These are phyloP conservation scores for Acrocephalus scirpaceus DNA, from an alignment of 2,797 vertebrate species.

Conservation along the genomic window DNA sequence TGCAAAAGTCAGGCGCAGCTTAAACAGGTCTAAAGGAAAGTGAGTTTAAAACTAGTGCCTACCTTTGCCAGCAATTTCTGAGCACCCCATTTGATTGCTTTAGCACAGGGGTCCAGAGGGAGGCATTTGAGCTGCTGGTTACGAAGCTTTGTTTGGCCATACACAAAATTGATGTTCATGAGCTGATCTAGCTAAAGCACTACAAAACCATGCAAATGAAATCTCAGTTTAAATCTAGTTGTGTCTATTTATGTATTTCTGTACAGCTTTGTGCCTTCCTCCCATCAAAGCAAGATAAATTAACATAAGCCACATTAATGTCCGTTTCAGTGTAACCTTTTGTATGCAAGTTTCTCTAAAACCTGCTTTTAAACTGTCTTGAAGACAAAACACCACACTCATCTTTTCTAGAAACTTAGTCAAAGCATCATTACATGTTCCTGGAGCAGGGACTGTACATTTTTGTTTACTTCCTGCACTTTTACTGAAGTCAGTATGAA, in stretches of 20 bases:
- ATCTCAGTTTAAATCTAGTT: not conserved
- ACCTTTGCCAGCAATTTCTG: not conserved
- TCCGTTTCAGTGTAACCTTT: not conserved
- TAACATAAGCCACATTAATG: not conserved
- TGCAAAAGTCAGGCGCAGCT: not conserved
- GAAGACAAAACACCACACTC: not conserved
- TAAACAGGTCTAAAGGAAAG: not conserved
- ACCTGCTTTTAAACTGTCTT: not conserved
- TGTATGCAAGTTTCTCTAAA: not conserved
- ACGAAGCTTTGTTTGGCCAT: not conserved
- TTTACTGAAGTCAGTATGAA: not conserved
- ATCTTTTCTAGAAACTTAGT: not conserved
- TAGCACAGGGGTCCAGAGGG: rapidly evolving
- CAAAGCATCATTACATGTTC: not conserved
- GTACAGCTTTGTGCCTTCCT: not conserved
- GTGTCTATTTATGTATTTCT: not conserved
- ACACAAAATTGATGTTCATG: not conserved
- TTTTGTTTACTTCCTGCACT: not conserved
- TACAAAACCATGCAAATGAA: not conserved
- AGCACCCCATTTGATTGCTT: not conserved
- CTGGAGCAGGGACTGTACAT: not conserved
- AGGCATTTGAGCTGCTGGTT: not conserved
- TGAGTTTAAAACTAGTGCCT: not conserved
- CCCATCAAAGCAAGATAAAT: not conserved
- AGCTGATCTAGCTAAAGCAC: not conserved